phyloP scores from a whole-genome alignment of 37 sponge, comb jelly and placozoan species.

The Hexactinellida sp. region DNA sequence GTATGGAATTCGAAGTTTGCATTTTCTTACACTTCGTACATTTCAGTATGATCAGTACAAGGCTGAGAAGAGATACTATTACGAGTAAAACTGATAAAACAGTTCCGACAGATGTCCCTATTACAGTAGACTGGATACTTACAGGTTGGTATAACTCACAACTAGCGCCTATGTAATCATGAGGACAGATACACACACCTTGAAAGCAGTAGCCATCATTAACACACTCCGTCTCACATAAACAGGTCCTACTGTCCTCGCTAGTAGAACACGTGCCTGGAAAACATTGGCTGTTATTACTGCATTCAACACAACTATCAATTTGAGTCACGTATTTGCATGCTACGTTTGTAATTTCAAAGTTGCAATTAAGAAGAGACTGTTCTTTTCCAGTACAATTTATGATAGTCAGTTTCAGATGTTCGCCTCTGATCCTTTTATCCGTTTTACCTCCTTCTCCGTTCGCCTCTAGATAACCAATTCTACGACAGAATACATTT shows the following conservation, averaged over 20 bases:
- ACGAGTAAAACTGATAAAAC: not conserved
- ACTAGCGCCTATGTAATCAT: too few relatives aligned
- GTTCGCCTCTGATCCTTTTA: too few relatives aligned
- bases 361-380: not conserved
- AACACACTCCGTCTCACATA: too few relatives aligned
- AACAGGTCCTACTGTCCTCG: too few relatives aligned
- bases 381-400: not conserved
- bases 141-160: too few relatives aligned
- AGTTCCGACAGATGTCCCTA: not conserved
- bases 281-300: too few relatives aligned
- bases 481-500: not conserved
- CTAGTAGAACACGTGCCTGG: too few relatives aligned
- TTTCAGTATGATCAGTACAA: not conserved
- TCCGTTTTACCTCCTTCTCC: too few relatives aligned
- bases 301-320: not conserved
- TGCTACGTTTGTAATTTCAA: not conserved
- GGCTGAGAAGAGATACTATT: not conserved
- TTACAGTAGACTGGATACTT: too few relatives aligned
- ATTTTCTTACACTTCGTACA: not conserved
- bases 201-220: too few relatives aligned
- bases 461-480: not conserved
- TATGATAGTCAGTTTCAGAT: not conserved
- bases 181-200: too few relatives aligned
- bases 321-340: not conserved
- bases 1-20: not conserved